Conservation (phyloP, 2,888 invertebrate species). For the Acholoe squamosa region DNA sequence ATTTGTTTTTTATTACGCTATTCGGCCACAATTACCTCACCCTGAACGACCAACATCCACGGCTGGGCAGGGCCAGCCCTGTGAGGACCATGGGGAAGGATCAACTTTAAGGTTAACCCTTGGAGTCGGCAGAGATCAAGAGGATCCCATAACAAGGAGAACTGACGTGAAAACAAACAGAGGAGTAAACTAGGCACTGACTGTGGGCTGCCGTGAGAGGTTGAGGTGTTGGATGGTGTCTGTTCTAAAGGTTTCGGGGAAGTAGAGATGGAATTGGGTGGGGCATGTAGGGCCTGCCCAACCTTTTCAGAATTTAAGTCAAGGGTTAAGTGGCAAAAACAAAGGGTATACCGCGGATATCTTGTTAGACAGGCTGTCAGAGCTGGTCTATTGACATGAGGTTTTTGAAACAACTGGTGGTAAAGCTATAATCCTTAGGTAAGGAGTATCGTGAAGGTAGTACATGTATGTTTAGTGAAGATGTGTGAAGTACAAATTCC, state of each 20-base stretch:
- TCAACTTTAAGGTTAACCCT: background rate
- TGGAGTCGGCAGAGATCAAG: background rate
- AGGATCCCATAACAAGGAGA: constrained; percentile 13
- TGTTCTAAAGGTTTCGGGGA: background rate
- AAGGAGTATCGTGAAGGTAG: too few species aligned
- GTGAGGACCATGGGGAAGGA: background rate
- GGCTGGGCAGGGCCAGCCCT: background rate
- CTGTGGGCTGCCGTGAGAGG: background rate
- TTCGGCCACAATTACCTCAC: background rate
- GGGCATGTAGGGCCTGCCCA: background rate
- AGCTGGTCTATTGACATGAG: background rate
- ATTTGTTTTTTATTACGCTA: constrained; percentile 21
- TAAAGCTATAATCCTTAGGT: background rate
- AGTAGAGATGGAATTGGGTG: background rate
- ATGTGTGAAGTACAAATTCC: too few species aligned
- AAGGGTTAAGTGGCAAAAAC: background rate
- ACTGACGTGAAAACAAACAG: constrained; percentile 20
- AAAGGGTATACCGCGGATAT: constrained; percentile 7
- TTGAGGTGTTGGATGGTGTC: too few species aligned
- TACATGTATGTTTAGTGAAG: too few species aligned
- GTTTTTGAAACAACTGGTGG: background rate
- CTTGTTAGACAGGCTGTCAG: background rate
- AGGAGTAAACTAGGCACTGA: background rate
- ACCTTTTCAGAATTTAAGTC: too few species aligned
- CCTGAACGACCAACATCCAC: background rate